phyloP scores from a whole-genome alignment of 1,140 invertebrate genomes.

The Hylyphantes graminicola region DNA sequence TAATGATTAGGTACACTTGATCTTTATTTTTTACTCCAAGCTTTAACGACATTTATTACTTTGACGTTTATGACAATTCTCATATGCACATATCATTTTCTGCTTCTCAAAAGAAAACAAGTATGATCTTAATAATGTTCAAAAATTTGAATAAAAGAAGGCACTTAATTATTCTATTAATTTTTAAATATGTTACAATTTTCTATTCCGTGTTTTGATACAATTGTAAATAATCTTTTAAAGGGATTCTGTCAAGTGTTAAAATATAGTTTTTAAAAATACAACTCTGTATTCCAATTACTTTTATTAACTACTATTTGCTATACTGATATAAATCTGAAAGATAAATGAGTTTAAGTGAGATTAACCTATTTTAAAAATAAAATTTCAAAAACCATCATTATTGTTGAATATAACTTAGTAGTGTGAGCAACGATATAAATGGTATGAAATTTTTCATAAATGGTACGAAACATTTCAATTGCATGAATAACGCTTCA shows the following conservation, averaged over 20 bases:
- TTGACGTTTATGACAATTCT: slow-evolving; percentile 45
- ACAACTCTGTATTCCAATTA: not conserved
- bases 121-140: not conserved
- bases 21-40: slow-evolving; percentile 49
- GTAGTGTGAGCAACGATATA: not conserved
- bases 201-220: not conserved
- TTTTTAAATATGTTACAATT: slow-evolving; percentile 12
- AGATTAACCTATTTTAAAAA: not conserved
- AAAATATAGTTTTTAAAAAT: not conserved
- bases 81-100: slow-evolving; percentile 35
- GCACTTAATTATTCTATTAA: slow-evolving; percentile 35
- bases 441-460: not conserved
- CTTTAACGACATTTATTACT: slow-evolving; percentile 33
- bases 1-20: slow-evolving; percentile 1
- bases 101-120: slow-evolving; percentile 21
- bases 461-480: slow-evolving; percentile 29
- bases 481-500: slow-evolving; percentile 39
- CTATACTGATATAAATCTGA: too few relatives aligned
- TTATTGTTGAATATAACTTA: not conserved
- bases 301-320: not conserved
- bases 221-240: not conserved
- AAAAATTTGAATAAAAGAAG: slow-evolving; percentile 24
- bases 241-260: not conserved
- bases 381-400: not conserved
- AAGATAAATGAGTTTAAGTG: not conserved